These are phyloP conservation scores for Sphaerodactylus townsendi DNA, from an alignment of 2,113 vertebrate genomes.

Conservation along the genomic window DNA sequence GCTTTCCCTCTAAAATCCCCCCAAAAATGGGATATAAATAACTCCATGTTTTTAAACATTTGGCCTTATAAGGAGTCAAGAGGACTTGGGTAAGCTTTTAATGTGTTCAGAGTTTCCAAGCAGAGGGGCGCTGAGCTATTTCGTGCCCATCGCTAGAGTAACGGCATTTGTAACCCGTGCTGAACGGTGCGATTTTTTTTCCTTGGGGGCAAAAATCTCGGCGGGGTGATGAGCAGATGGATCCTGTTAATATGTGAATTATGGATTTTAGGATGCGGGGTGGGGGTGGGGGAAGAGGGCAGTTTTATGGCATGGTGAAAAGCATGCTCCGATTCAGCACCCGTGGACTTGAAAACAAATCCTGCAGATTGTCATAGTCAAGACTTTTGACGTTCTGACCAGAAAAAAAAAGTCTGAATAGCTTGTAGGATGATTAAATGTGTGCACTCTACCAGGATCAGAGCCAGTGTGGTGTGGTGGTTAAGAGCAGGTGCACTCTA, in stretches of 20 bases:
- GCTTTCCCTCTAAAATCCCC: not conserved
- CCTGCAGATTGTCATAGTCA: too few relatives aligned
- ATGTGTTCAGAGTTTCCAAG: not conserved
- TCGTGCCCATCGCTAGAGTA: not conserved
- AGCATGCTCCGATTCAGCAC: not conserved
- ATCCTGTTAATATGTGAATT: not conserved
- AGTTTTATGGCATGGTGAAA: not conserved
- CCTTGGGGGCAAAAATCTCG: not conserved
- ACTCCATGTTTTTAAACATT: conserved; percentile 12
- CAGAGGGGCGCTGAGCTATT: not conserved
- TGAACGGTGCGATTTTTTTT: not conserved
- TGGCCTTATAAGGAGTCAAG: conserved; percentile 14
- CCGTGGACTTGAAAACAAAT: too few relatives aligned
- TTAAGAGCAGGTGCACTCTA: too few relatives aligned
- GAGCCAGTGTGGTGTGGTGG: too few relatives aligned
- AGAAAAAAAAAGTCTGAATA: too few relatives aligned
- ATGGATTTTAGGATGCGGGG: too few relatives aligned
- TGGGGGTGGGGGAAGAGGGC: not conserved
- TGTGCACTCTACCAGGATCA: too few relatives aligned
- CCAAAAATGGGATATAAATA: conserved; percentile 15
- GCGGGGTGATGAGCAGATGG: not conserved
- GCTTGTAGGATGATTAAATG: too few relatives aligned
- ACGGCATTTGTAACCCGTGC: not conserved
- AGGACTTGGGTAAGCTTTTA: not conserved
- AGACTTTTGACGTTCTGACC: too few relatives aligned